These are phyloP conservation scores for Perca flavescens DNA, from an alignment of 2,113 vertebrate species.

Conservation along the genomic window DNA sequence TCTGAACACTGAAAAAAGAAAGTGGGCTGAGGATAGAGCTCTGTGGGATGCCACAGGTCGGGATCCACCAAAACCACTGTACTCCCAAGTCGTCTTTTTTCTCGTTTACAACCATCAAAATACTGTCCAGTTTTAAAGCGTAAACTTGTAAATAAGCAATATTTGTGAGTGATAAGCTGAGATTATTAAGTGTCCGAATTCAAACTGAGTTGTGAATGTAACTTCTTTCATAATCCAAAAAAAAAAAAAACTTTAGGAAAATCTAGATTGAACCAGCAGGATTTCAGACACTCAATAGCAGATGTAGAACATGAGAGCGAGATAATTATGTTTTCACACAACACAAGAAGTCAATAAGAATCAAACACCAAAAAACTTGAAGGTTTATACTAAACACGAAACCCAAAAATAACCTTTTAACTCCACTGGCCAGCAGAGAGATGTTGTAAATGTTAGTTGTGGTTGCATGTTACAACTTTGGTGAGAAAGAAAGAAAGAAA, in stretches of 20 bases:
- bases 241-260: neutral
- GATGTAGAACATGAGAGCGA: slow-evolving; percentile 5
- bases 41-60: slow-evolving; percentile 19
- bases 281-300: slow-evolving; percentile 65
- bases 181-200: slow-evolving; percentile 57
- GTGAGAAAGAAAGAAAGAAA: neutral
- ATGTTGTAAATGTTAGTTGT: neutral
- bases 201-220: slow-evolving; percentile 26
- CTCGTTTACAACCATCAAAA: slow-evolving; percentile 2
- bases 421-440: neutral
- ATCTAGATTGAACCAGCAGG: slow-evolving; percentile 5
- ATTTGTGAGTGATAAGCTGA: slow-evolving; percentile 33
- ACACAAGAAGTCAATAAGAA: neutral
- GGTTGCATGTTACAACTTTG: neutral
- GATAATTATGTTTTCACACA: slow-evolving; percentile 11
- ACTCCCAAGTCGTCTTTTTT: neutral
- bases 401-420: neutral
- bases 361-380: neutral
- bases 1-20: neutral
- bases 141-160: slow-evolving; percentile 28
- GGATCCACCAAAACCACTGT: slow-evolving; percentile 6
- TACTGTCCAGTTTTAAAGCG: neutral
- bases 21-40: slow-evolving; percentile 19
- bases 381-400: neutral
- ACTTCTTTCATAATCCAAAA: neutral